Conservation (phyloP, 2,888 invertebrate genomes). For the Acholoe squamosa region DNA sequence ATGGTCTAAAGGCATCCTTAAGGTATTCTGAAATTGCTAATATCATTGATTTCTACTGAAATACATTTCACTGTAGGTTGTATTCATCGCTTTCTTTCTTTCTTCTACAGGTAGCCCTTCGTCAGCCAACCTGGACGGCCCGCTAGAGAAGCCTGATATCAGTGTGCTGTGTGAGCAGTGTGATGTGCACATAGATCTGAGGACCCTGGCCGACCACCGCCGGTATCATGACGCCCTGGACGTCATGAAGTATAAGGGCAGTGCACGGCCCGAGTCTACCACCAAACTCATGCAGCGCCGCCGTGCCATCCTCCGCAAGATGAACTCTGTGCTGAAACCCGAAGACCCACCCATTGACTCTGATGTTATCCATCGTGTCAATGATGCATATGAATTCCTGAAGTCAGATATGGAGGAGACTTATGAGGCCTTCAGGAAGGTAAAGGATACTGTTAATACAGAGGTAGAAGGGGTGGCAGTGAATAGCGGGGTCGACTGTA, state of each 20-base stretch:
- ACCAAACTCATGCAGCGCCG: slow-evolving; percentile 75
- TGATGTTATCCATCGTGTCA: slow-evolving; percentile 71
- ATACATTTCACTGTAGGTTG: no score
- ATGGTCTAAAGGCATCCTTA: no score
- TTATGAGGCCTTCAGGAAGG: slow-evolving; percentile 74
- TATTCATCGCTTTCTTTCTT: no score
- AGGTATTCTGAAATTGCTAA: no score
- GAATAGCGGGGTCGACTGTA: slow-evolving; percentile 76
- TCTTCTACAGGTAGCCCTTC: not conserved
- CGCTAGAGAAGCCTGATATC: slow-evolving; percentile 65
- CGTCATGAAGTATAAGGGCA: slow-evolving; percentile 72
- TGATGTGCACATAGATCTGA: slow-evolving; percentile 74
- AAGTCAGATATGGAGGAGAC: slow-evolving; percentile 79
- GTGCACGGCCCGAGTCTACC: slow-evolving; percentile 72
- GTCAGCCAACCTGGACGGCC: not conserved
- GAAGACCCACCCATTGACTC: slow-evolving; percentile 71
- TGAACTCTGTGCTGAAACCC: slow-evolving; percentile 72
- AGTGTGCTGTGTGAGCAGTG: slow-evolving; percentile 76
- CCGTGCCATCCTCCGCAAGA: slow-evolving; percentile 73
- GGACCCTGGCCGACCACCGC: slow-evolving; percentile 75
- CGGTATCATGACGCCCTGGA: slow-evolving; percentile 77
- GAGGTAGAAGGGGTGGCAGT: slow-evolving; percentile 75
- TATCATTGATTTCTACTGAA: no score
- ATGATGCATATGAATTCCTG: slow-evolving; percentile 80
- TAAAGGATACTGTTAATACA: slow-evolving; percentile 74